Base-by-base conservation (phyloP, 2,888 invertebrate species). In the Morpho helenor region DNA sequence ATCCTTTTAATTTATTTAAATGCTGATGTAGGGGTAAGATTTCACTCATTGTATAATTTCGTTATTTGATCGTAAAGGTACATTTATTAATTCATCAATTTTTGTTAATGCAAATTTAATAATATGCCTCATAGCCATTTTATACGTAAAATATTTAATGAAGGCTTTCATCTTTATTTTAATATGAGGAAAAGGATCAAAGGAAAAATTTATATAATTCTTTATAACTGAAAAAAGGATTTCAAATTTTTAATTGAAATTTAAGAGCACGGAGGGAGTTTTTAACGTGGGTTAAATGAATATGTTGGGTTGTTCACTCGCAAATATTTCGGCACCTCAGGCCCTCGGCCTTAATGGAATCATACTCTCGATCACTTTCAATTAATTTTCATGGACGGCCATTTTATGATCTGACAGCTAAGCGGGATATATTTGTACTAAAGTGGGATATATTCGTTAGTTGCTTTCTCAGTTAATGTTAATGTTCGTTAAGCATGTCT, bases 291-390 rank as follows among this genome's bases (percentile, higher is more conserved):
- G 61, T 63, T 65, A 66, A 66, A 78, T 73, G 74, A 68, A 65
- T 68, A 66, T 63, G 65, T 65, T 59, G 61, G 73, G 73, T 80
- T 82, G 79, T 79, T 77, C 78, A 75, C 70, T 76, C 75, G 75
- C 79, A 80, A 82, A 83, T 79, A 78, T 77, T 72, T 70, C 67
- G 64, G 66, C 71, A 68, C 70, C 66, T 70, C 72, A 73, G 74
- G 72, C 72, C 72, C 72, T 70, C 68, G 63, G 69, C 68, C 68
- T 68, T 83, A 84, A 84, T 84, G 75, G 76, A 83, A 84, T 84
- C 82, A 83, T 82, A 77, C 76, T 73, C 68, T 77, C 76, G 75
- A 78, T 79, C 73, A 74, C 74, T 71, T 71, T 73, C 74, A 82
- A 83, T 81, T 84, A 84, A 84, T 82, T 59, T 52, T 56, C 56